Conservation (phyloP, 1,140 invertebrate genomes). For the Drosophila murphyi region DNA sequence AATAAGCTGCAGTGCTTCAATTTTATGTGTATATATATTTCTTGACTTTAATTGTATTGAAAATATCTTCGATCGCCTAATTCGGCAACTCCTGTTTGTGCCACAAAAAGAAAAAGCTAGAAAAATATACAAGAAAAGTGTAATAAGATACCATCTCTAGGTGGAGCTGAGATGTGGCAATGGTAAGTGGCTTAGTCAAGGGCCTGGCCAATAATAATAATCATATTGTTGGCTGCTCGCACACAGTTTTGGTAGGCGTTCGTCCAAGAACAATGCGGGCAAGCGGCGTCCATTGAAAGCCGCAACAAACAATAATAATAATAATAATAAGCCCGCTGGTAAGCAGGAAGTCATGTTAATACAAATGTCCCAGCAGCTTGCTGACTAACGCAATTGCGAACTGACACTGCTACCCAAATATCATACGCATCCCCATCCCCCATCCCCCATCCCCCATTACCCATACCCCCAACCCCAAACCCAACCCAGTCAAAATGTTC, state of each 20-base stretch:
- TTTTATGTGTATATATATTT: too few relatives aligned
- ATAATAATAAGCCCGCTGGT: conserved; percentile 60
- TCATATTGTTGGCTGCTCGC: conserved; percentile 69
- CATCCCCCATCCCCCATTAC: not conserved
- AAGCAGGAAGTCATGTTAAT: conserved; percentile 75
- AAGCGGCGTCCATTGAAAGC: conserved; percentile 37
- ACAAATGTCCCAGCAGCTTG: conserved; percentile 74
- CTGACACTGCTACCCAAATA: conserved; percentile 39
- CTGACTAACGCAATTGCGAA: conserved; percentile 81
- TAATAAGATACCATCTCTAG: conserved; percentile 2
- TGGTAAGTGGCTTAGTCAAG: conserved; percentile 64
- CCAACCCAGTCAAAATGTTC: not conserved
- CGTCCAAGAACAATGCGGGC: conserved; percentile 55
- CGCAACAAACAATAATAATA: conserved; percentile 78
- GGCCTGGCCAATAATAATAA: conserved; percentile 76
- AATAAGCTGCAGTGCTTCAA: too few relatives aligned
- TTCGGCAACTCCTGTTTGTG: too few relatives aligned
- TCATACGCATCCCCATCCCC: not conserved
- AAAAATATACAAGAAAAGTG: too few relatives aligned
- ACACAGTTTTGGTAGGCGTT: conserved; percentile 44
- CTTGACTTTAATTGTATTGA: too few relatives aligned
- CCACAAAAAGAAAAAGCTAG: too few relatives aligned
- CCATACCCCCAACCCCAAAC: not conserved
- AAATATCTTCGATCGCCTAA: too few relatives aligned
- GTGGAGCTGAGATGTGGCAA: conserved; percentile 19